Percentiles rank a stretch among this genome's conserved stretches.
These are phyloP conservation scores for Eulemur macaco DNA, from an alignment of 2,113 vertebrate genomes.

Conservation along the genomic window DNA sequence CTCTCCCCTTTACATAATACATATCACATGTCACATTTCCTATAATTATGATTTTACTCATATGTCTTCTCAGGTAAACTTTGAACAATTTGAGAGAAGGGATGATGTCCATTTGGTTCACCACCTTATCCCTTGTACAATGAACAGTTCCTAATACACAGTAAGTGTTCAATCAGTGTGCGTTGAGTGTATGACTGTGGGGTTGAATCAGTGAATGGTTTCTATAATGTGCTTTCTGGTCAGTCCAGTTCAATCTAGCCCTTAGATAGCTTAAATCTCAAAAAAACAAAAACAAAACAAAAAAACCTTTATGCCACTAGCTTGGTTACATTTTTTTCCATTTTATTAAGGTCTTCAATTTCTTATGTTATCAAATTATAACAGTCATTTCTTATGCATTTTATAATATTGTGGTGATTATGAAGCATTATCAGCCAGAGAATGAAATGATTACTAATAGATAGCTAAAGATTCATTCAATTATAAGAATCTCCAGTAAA, in stretches of 20 bases:
- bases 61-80: neutral
- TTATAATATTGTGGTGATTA: neutral
- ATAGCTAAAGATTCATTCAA: neutral
- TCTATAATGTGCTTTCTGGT: neutral
- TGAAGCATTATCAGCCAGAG: neutral
- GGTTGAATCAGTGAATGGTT: neutral
- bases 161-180: neutral
- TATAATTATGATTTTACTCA: neutral
- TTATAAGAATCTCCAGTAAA: neutral
- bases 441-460: neutral
- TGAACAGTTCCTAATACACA: neutral
- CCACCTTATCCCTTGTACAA: neutral
- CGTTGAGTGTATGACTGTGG: neutral
- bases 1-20: neutral
- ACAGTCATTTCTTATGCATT: constrained; percentile 9
- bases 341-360: neutral
- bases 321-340: neutral
- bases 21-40: neutral
- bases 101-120: neutral
- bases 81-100: neutral
- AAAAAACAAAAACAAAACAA: neutral
- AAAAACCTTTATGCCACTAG: neutral
- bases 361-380: neutral
- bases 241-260: neutral
- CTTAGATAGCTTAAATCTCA: neutral